These are phyloP conservation scores for Xanthia togata DNA, from an alignment of 2,888 invertebrate genomes.

Conservation along the genomic window DNA sequence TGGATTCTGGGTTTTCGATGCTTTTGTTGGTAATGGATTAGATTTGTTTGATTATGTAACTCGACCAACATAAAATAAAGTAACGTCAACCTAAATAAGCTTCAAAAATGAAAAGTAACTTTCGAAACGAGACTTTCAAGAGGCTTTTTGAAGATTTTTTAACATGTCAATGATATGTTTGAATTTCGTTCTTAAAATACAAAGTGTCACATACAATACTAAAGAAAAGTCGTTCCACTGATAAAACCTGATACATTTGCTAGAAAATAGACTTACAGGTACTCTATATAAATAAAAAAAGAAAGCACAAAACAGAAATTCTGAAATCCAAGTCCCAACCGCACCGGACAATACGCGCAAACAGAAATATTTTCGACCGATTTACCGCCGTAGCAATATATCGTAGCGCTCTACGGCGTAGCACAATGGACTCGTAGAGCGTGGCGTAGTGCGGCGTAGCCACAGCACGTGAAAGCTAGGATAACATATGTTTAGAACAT, in stretches of 20 bases:
- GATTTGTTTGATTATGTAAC: conserved; percentile 4
- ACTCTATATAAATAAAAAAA: conserved; percentile 37
- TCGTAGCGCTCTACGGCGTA: conserved; percentile 75
- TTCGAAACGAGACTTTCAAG: background rate
- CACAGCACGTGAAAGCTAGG: conserved; percentile 68
- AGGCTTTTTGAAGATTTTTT: background rate
- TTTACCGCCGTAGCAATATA: conserved; percentile 72
- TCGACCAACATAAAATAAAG: background rate
- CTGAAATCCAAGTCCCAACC: conserved; percentile 59
- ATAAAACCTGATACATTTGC: conserved; percentile 24
- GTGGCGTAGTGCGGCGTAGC: conserved; percentile 67
- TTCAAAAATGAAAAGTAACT: background rate
- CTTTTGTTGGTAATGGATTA: conserved; percentile 38
- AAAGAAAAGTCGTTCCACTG: background rate
- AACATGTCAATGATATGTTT: background rate
- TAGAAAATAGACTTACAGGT: conserved; percentile 46
- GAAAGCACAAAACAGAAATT: conserved; percentile 41
- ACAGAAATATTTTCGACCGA: conserved; percentile 72
- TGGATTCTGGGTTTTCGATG: background rate
- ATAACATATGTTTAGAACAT: conserved; percentile 63
- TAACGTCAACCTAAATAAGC: background rate
- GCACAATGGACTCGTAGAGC: conserved; percentile 75
- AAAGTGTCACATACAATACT: background rate
- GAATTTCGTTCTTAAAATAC: background rate
- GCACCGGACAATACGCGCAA: conserved; percentile 65